Conservation (phyloP, 1,140 invertebrate species). For the Trialeurodes vaporariorum region DNA sequence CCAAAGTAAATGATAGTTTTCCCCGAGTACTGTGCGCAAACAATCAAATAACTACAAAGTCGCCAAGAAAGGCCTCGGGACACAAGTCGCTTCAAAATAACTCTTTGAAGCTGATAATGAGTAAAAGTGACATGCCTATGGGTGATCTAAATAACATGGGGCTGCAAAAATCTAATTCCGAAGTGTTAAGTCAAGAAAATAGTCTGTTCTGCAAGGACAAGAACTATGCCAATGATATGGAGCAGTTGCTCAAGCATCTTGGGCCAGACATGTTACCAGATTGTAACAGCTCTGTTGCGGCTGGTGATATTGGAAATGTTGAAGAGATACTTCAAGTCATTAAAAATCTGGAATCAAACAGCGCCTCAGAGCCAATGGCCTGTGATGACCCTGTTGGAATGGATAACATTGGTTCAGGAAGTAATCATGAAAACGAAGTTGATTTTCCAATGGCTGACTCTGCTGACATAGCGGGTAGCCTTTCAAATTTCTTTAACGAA, state of each 20-base stretch:
- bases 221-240: slow-evolving; percentile 34
- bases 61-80: background rate
- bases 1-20: slow-evolving; percentile 2
- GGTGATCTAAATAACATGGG: slow-evolving; percentile 41
- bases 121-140: slow-evolving; percentile 7
- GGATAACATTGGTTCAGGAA: slow-evolving; percentile 46
- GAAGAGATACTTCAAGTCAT: slow-evolving; percentile 53
- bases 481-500: slow-evolving; percentile 40
- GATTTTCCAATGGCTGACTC: slow-evolving; percentile 37
- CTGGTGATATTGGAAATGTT: slow-evolving; percentile 41
- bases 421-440: slow-evolving; percentile 42
- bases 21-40: slow-evolving; percentile 6
- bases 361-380: slow-evolving; percentile 4
- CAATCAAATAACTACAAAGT: background rate
- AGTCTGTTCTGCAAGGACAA: slow-evolving; percentile 23
- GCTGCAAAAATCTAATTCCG: slow-evolving; percentile 32
- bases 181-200: slow-evolving; percentile 22
- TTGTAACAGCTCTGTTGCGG: slow-evolving; percentile 30
- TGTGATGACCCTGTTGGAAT: slow-evolving; percentile 41
- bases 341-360: slow-evolving; percentile 45
- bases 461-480: slow-evolving; percentile 24
- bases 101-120: background rate
- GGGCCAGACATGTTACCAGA: slow-evolving; percentile 26
- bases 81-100: background rate
- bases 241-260: slow-evolving; percentile 39